Evolutionary conservation across 2,797 vertebrate species (phyloP), one percentile per base, ranked within the genome.

Genomic region (Oceanodroma leucorhoa): DNA sequence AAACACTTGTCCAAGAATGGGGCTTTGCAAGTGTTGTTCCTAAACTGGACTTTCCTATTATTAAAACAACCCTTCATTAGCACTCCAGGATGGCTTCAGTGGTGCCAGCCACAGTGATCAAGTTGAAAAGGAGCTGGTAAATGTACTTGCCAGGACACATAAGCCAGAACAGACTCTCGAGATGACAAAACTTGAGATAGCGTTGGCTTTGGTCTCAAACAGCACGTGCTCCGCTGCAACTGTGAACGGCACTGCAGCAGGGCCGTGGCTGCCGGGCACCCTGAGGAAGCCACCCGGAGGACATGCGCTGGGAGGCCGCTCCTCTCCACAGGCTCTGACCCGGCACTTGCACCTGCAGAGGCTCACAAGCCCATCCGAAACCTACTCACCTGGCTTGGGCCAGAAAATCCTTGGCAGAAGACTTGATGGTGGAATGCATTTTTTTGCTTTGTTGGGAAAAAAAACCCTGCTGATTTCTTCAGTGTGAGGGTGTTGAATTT

Each of bases 201-300:
- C 1, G 1, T 3, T 40, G 27, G 29, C 70, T 51, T 50, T 72
- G 41, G 18, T 41, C 41, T 50, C 10, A 26, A 22, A 17, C 24
- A 38, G 45, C 64, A 14, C 1, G 0, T 8, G 17, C 11, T n/a
- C 32, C 0, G 0, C 16, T 2, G 71, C 6, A 10, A 13, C 36
- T 1, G 15, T 20, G 50, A 45, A 7, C 0, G 2, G n/a, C 18
- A 13, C 9, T 9, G 41, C 71, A 21, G 40, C 32, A 41, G 53
- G 17, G 70, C 22, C 38, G 2, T 5, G 11, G 30, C 38, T n/a
- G n/a, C 30, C 46, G 38, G 41, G 19, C 38, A 19, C 30, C 30
- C n/a, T 5, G 38, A 67, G 41, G 12, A 32, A 29, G 40, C 10
- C 6, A 2, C 3, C 12, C 21, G 1, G 3, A 46, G 61, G 45